Evolutionary conservation across 2,797 vertebrate genomes (phyloP).

Genomic region (Pitangus sulphuratus): DNA sequence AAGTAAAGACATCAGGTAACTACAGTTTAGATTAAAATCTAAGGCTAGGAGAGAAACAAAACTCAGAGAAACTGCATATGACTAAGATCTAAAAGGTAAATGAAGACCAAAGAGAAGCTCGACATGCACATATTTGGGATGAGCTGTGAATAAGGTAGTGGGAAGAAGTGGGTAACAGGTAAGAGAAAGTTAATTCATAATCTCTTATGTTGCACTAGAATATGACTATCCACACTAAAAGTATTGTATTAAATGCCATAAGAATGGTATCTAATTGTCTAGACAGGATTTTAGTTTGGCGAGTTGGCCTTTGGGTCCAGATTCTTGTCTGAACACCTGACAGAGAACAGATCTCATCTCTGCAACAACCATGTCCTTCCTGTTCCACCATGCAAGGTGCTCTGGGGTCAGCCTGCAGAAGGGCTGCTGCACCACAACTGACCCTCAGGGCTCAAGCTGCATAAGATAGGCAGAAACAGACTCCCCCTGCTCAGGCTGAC

Average conservation of each 20-base stretch:
- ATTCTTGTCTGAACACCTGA: background rate
- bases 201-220: background rate
- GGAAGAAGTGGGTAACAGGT: background rate
- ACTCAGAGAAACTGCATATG: background rate
- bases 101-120: background rate
- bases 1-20: background rate
- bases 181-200: background rate
- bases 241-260: background rate
- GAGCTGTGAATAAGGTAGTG: background rate
- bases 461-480: background rate
- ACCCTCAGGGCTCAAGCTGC: background rate
- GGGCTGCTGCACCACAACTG: background rate
- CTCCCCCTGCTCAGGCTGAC: background rate
- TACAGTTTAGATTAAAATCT: background rate
- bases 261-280: background rate
- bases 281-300: background rate
- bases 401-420: background rate
- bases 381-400: background rate
- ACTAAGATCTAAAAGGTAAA: background rate
- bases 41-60: background rate
- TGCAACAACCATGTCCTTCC: fast-evolving
- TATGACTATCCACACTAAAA: background rate
- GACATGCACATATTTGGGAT: fast-evolving
- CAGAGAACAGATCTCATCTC: background rate
- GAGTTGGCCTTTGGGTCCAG: background rate